Evolutionary conservation across 1,140 invertebrate genomes (phyloP), one percentile per base, ranked within the genome.

Genomic region (Drosophila kurseongensis): DNA sequence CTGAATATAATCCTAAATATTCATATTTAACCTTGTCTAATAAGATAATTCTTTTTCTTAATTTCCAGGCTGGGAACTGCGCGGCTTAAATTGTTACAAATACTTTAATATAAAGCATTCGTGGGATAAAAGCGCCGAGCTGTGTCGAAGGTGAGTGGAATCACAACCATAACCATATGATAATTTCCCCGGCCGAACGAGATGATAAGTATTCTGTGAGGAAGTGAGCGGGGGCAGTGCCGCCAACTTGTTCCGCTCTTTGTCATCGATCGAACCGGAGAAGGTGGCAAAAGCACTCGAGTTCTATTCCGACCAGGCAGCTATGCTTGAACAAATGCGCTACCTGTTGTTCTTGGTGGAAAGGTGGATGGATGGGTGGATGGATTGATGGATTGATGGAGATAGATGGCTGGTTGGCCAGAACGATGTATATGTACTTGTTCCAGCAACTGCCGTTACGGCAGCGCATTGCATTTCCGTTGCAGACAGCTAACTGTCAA

Each of bases 51-150:
- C n/a, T 38, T 65, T 47, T 58, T 63, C 47, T 42, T 60, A 36
- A 45, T 83, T 69, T 92, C 29, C 95, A 98, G 97, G 97, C 91
- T 98, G 97, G 97, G 97, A 97, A 93, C 94, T 98, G 75, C 95
- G 95, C 93, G 97, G 97, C 82, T 95, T 98, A 91, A 95, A 98
- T 93, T 98, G 97, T 94, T 98, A 98, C 93, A 98, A 97, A 95
- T 98, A 98, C 94, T 98, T 98, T 94, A 97, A 97, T 93, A 98
- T 98, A 90, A 96, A 95, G 93, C 97, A 98, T 94, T 98, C 97
- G 62, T 98, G 97, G 97, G 96, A 97, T 93, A 98, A 97, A 94
- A 97, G 97, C 72, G 97, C 97, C 63, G 97, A 98, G 94, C 94
- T 98, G 93, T 98, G 97, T 94, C 96, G 96, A 94, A 97, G 97